Conservation (phyloP, 2,888 invertebrate species). For the Odontothrips loti region DNA sequence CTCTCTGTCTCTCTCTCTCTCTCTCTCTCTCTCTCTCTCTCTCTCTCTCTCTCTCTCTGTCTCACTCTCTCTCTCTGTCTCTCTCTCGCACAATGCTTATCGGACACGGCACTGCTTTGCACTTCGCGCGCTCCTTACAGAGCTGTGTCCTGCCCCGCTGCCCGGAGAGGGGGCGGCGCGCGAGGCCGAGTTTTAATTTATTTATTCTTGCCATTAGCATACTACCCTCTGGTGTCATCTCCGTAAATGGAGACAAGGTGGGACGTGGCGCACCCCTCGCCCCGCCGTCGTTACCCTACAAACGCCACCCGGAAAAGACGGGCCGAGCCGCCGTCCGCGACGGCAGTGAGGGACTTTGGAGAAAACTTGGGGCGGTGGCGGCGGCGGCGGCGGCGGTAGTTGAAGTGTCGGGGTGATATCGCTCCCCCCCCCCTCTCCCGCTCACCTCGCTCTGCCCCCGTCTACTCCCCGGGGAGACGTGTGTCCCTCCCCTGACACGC, state of each 20-base stretch:
- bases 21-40: not conserved
- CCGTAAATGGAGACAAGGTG: not conserved
- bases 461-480: not conserved
- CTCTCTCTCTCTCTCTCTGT: not conserved
- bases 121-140: too few relatives aligned
- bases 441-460: not conserved
- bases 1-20: not conserved
- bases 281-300: not conserved
- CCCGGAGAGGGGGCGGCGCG: too few relatives aligned
- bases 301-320: not conserved
- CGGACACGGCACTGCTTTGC: too few relatives aligned
- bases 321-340: not conserved
- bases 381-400: not conserved
- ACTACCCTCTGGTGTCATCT: slow-evolving; percentile 3
- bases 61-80: too few relatives aligned
- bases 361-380: not conserved
- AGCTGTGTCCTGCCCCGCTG: too few relatives aligned
- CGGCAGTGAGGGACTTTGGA: too few relatives aligned
- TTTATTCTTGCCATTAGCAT: slow-evolving; percentile 21
- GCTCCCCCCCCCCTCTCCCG: not conserved
- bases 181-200: not conserved
- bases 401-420: not conserved
- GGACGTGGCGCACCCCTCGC: not conserved
- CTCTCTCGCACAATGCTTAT: too few relatives aligned
- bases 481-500: not conserved